Evolutionary conservation across 1,140 invertebrate species (phyloP).

Genomic region (Ceratitis capitata): DNA sequence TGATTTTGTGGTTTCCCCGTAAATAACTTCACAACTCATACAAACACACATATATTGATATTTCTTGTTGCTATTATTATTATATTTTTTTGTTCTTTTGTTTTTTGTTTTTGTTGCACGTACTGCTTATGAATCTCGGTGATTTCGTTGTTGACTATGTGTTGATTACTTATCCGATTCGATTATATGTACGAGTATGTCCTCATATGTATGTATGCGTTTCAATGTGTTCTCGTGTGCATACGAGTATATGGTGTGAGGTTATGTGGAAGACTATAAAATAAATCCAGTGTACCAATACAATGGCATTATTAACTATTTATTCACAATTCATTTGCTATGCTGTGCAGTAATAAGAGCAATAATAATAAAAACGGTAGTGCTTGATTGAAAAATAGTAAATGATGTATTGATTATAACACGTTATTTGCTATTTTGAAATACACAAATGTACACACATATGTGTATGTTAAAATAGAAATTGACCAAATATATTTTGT

Average conservation of each 20-base stretch:
- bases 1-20: slow-evolving; percentile 16
- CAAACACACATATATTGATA: no score
- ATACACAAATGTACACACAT: no score
- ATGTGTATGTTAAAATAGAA: no score
- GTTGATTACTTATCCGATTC: neutral
- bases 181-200: neutral
- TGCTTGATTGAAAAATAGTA: neutral
- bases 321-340: neutral
- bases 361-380: neutral
- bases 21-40: neutral
- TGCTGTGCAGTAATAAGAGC: neutral
- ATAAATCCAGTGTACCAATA: neutral
- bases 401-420: neutral
- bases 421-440: neutral
- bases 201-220: neutral
- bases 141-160: slow-evolving; percentile 1
- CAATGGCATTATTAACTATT: slow-evolving; percentile 28
- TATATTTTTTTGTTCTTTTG: neutral
- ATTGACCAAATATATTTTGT: neutral
- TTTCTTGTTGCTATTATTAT: neutral
- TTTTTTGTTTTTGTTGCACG: neutral
- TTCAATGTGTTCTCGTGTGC: neutral
- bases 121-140: slow-evolving; percentile 10
- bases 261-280: no score
- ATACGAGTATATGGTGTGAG: neutral